Evolutionary conservation across 92 coral and sea anemone genomes (phyloP), one percentile per base, ranked within the genome.

Genomic region (Heliopora coerulea): DNA sequence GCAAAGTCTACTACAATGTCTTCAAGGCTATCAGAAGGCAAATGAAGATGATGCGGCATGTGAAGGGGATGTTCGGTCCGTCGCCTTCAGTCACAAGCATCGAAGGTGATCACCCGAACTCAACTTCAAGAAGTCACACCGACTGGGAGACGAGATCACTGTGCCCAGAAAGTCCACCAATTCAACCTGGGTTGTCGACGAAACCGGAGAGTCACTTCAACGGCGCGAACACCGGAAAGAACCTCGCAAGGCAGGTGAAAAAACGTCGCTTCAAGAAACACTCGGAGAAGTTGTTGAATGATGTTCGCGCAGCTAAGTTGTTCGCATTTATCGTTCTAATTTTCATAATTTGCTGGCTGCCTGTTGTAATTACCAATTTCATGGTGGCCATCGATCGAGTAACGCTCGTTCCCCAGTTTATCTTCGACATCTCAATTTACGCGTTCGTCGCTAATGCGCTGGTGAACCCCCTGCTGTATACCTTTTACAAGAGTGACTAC

Each of bases 371-470:
- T 11, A 83, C 89, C 2, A 91, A 91, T 82, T 80, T 87, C 28
- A 77, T 89, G 32, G 83, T 72, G 23, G 90, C 87, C 1, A 31
- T 91, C 18, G 92, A 88, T 6, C 79, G 66, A 12, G 81, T 72
- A 12, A 65, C 84, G 10, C 52, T 49, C 13, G 69, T 91, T 19
- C 97, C 97, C 0, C 54, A 25, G 17, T 66, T 54, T 2, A 73
- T 91, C 24, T 84, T 81, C 8, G 83, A 80, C 11, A 73, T 83
- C 3, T 91, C 97, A 0, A 80, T 91, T 10, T 89, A 82, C 65
- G 88, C 97, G n/a, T 78, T 91, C 25, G 96, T 91, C 10, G 91
- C 90, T 1, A 91, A 91, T 41, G 88, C 92, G 9, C 67, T 91
- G 18, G 79, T 91, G 14, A 91, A 91, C 59, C 97, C 97, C 7